Conservation (phyloP, 2,888 invertebrate species). For the Cryptophagus acutangulus region DNA sequence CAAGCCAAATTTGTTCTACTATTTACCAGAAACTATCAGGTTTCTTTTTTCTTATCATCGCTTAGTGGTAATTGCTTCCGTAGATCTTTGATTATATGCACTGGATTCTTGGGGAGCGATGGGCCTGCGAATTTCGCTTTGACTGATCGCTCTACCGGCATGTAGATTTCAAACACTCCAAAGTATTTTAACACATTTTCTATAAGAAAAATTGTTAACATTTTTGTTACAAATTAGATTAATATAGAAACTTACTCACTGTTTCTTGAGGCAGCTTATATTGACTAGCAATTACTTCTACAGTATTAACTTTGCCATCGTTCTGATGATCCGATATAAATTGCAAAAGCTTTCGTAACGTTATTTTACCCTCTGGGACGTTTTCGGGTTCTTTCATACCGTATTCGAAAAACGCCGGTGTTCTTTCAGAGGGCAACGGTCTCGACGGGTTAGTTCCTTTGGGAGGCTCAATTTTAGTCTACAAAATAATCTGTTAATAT, state of each 20-base stretch:
- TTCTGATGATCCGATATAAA: conserved; percentile 62
- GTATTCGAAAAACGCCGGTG: conserved; percentile 54
- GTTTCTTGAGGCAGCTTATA: conserved; percentile 62
- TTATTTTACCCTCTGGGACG: conserved; percentile 59
- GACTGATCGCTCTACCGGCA: conserved; percentile 49
- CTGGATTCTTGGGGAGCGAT: conserved; percentile 32
- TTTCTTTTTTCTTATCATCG: no score
- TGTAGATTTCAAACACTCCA: conserved; percentile 61
- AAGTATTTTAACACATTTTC: conserved; percentile 53
- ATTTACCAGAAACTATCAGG: no score
- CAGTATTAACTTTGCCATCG: conserved; percentile 56
- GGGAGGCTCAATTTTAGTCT: conserved; percentile 35
- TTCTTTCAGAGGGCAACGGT: conserved; percentile 58
- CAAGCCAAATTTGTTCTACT: not conserved
- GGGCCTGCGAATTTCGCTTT: conserved; percentile 43
- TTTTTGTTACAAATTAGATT: conserved; percentile 7
- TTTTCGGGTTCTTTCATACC: conserved; percentile 64
- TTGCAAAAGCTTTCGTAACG: conserved; percentile 59
- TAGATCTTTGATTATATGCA: conserved; percentile 25
- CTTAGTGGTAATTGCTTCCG: conserved; percentile 25
- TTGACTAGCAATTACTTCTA: conserved; percentile 59
- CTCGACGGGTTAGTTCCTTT: conserved; percentile 48
- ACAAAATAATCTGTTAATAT: conserved; percentile 11
- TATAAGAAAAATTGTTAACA: conserved; percentile 22
- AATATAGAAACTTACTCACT: conserved; percentile 54